Base-by-base conservation (phyloP, 1,140 invertebrate genomes). In the Drosophila novamexicana region DNA sequence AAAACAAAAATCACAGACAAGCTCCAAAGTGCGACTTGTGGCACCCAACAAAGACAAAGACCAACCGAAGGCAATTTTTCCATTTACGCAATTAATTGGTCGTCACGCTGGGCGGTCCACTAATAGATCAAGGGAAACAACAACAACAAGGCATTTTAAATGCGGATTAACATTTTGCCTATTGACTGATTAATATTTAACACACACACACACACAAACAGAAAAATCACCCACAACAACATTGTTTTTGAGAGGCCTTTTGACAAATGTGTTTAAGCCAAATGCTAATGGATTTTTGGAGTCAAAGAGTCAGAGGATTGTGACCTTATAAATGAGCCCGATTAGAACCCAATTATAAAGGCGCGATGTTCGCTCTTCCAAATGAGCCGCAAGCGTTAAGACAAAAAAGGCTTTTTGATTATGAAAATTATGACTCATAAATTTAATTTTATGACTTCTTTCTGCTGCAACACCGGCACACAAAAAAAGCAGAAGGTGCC, bases 1-100 rank as follows among this genome's bases (percentile, higher is more conserved):
- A 29, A n/a, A 22, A 16, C 37, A 8, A 37, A 37, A 18, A 45
- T 58, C 56, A 58, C n/a, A 58, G 12, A 32, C 22, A 37, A 29
- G 18, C 59, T 37, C 53, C 76, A 86, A 81, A 75, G 84, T 88
- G 84, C 75, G 84, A 88, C 77, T 84, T 89, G 80, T 88, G 84
- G 84, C 84, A 88, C 67, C 77, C 84, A 88, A 34, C 68, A 78
- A 72, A 86, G 78, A 81, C 75, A 86, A 75, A 78, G 63, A 44
- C 80, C 66, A 64, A 83, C 80, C 74, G 71, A 88, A 74, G 79
- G 80, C 84, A 89, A 83, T 89, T 84, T 88, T 88, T 88, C 83
- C 83, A 88, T 88, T 88, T 88, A 89, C 84, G 83, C 83, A 89
- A 88, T 88, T 88, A 88, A 89, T 88, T 89, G 84, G 66, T 75